Evolutionary conservation across 2,888 invertebrate genomes (phyloP), one percentile per base, ranked within the genome.

Genomic region (Argynnis bischoffii): DNA sequence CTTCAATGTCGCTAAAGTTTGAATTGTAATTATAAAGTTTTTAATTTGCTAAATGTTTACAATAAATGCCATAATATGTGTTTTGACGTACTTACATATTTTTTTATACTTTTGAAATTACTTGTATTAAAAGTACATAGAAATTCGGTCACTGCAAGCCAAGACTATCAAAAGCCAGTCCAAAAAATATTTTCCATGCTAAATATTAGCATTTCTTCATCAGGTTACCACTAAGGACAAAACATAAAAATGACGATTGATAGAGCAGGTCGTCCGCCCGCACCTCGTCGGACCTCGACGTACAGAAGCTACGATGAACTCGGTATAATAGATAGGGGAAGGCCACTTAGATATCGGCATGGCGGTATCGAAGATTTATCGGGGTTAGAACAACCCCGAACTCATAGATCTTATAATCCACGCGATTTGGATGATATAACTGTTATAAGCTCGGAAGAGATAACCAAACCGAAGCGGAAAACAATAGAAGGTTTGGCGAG

Each of bases 291-390:
- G 55, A 85, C 85, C 5, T 92, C 92, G 13, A 92, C 93, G 4
- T 93, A 93, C 77, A 85, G 92, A 72, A 93, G 93, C 75, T 93
- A 93, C 75, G 89, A 92, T 68, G 91, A 92, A 72, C 88, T 92
- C 5, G 92, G 90, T 13, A 78, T 80, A 15, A 85, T 90, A 61
- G 92, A 92, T 68, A 83, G 87, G 48, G 83, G 84, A 6, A 87
- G 81, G 76, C 89, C 90, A 2, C 76, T 92, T 2, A 84, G 86
- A 70, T 87, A 89, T 73, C 81, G 91, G 46, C 91, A 92, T 72
- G 90, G 90, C 26, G 91, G 87, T 6, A 72, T 92, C 11, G 91
- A 92, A 81, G 92, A 92, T 74, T 78, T 92, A 21, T 85, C 87
- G 1, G 90, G 89, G 14, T 80, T 89, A 68, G 90, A 90, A 74